These are phyloP conservation scores for Melieria omissa DNA, from an alignment of 2,888 invertebrate genomes.

Conservation along the genomic window DNA sequence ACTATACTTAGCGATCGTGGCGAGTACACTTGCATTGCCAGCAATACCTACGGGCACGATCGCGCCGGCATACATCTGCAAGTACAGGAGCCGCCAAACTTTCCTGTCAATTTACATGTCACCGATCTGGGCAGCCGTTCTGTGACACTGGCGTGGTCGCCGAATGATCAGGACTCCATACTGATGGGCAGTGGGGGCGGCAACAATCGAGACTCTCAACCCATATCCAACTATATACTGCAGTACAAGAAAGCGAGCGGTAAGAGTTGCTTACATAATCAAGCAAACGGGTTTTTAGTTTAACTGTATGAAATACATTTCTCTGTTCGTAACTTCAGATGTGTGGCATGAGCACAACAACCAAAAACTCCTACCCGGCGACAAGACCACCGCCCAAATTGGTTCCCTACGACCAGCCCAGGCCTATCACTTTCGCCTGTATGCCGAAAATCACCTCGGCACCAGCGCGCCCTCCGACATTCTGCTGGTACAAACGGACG, in stretches of 20 bases:
- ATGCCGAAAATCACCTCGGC: slow-evolving; percentile 74
- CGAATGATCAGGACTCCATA: slow-evolving; percentile 66
- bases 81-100: slow-evolving; percentile 73
- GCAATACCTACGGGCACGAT: slow-evolving; percentile 73
- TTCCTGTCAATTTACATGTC: slow-evolving; percentile 71
- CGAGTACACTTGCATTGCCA: slow-evolving; percentile 73
- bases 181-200: slow-evolving; percentile 48
- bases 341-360: slow-evolving; percentile 72
- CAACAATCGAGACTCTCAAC: slow-evolving; percentile 66
- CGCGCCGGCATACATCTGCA: slow-evolving; percentile 67
- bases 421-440: slow-evolving; percentile 71
- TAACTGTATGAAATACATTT: too few species aligned
- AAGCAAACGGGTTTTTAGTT: neutral
- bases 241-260: slow-evolving; percentile 72
- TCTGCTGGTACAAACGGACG: slow-evolving; percentile 70
- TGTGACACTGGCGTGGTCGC: slow-evolving; percentile 71
- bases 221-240: slow-evolving; percentile 71
- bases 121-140: slow-evolving; percentile 71
- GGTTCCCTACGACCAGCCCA: slow-evolving; percentile 71
- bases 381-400: slow-evolving; percentile 69
- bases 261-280: slow-evolving; percentile 46
- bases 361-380: slow-evolving; percentile 70
- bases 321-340: slow-evolving; percentile 57
- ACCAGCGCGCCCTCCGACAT: slow-evolving; percentile 72
- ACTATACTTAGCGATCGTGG: slow-evolving; percentile 70